Evolutionary conservation across 2,888 invertebrate genomes (phyloP), one percentile per base, ranked within the genome.

Genomic region (Elysia crispata): DNA sequence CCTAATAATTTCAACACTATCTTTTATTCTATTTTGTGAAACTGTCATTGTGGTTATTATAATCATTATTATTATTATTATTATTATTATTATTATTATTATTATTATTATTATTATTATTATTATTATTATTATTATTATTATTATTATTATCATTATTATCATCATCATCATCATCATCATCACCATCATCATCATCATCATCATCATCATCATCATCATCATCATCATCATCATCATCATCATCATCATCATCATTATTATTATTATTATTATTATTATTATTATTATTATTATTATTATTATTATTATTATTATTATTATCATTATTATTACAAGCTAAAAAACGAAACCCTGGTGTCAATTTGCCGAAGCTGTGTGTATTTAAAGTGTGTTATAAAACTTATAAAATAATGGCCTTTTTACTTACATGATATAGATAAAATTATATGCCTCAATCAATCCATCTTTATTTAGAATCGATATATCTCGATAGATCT

Each of bases 181-280:
- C n/a, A n/a, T n/a, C n/a, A 67, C n/a, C n/a, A 67, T 67, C 31
- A 67, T 67, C n/a, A 67, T 67, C 31, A 67, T 67, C 11, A 67
- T 67, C 31, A 67, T 67, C 31, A 67, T 67, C n/a, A 67, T 67
- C n/a, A 67, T 67, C n/a, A 67, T 25, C 6, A 67, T 13, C 31
- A 13, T 67, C 11, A 25, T 67, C n/a, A 8, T 67, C 13, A 28
- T 67, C 31, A 67, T 67, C 11, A 28, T 67, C 31, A 67, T 28
- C n/a, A 30, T 13, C n/a, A 28, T 67, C 11, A 30, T 18, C 28
- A 25, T 67, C 31, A 67, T 67, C 11, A 67, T 67, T 67, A 67
- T 67, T 28, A 67, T n/a, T 67, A 8, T 67, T 28, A 67, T 67
- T 28, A 67, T 67, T 67, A 67, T 67, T 28, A 67, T 67, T 25